Conservation (phyloP, 2,113 vertebrate species). For the Heloderma charlesbogerti region DNA sequence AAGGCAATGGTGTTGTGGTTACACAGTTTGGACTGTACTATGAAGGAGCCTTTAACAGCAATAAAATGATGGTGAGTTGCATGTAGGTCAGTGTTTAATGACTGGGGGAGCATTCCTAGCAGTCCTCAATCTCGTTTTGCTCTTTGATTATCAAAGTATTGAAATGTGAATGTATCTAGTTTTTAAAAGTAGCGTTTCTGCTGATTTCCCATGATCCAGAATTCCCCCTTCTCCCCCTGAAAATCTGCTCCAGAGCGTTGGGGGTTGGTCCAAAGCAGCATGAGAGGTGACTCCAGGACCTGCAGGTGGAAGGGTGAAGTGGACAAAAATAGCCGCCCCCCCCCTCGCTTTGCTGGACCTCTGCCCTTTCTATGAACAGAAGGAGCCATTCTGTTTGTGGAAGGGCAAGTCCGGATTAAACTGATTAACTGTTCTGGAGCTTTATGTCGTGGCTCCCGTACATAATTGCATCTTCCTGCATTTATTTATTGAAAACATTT, state of each 20-base stretch:
- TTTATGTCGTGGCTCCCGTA: slow-evolving; percentile 11
- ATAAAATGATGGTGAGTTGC: slow-evolving; percentile 96
- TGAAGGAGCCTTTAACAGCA: slow-evolving; percentile 92
- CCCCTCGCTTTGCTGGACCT: neutral
- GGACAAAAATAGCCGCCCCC: neutral
- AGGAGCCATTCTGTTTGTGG: neutral
- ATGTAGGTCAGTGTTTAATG: neutral
- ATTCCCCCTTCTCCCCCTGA: neutral
- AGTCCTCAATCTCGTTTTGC: neutral
- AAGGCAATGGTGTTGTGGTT: slow-evolving; percentile 94
- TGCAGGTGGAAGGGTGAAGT: neutral
- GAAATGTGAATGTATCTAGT: neutral
- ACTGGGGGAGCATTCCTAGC: neutral
- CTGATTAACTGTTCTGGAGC: neutral
- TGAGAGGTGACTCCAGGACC: neutral
- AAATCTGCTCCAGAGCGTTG: neutral
- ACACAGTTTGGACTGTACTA: slow-evolving; percentile 98
- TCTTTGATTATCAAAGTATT: neutral
- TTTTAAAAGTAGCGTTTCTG: slow-evolving; percentile 6
- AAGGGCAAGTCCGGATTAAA: neutral
- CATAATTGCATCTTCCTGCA: too few relatives aligned
- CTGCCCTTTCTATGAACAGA: neutral
- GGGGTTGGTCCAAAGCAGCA: neutral
- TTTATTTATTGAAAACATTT: neutral
- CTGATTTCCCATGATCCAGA: neutral